Percentiles rank a stretch among this genome's conserved stretches.
phyloP scores from a whole-genome alignment of 2,797 vertebrate species.

The Heterohyrax brucei region DNA sequence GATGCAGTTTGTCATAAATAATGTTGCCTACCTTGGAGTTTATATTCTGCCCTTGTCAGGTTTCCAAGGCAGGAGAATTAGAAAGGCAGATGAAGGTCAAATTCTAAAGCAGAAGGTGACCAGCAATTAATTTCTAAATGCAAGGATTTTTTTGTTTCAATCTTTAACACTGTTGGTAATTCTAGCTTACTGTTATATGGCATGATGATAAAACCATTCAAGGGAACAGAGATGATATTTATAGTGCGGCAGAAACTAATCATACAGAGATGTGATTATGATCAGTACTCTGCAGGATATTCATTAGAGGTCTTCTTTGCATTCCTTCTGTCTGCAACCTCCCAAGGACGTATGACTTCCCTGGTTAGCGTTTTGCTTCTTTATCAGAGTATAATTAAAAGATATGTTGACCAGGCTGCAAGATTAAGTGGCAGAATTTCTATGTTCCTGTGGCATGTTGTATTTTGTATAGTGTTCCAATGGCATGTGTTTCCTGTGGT shows the following conservation, averaged over 20 bases:
- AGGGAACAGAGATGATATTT: background rate
- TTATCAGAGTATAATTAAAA: background rate
- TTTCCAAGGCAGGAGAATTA: background rate
- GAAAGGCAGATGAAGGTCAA: background rate
- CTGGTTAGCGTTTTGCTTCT: background rate
- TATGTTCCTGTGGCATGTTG: fast-evolving
- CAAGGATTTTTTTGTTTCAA: background rate
- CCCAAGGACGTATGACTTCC: fast-evolving
- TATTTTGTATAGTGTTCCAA: background rate
- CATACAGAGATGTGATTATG: background rate
- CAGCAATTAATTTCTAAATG: background rate
- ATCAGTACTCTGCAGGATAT: too few relatives aligned
- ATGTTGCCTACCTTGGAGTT: background rate
- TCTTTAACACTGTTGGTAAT: background rate
- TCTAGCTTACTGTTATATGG: background rate
- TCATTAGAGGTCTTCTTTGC: background rate
- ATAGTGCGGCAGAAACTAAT: background rate
- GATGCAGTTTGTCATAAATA: fast-evolving
- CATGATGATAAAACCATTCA: background rate
- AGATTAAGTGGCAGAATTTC: background rate
- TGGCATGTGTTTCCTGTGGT: fast-evolving
- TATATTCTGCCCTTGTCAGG: background rate
- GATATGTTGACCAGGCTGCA: background rate
- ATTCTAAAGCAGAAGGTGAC: background rate
- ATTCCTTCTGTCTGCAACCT: too few relatives aligned